Evolutionary conservation across 2,888 invertebrate species (phyloP).

Genomic region (Ophion slaviceki): DNA sequence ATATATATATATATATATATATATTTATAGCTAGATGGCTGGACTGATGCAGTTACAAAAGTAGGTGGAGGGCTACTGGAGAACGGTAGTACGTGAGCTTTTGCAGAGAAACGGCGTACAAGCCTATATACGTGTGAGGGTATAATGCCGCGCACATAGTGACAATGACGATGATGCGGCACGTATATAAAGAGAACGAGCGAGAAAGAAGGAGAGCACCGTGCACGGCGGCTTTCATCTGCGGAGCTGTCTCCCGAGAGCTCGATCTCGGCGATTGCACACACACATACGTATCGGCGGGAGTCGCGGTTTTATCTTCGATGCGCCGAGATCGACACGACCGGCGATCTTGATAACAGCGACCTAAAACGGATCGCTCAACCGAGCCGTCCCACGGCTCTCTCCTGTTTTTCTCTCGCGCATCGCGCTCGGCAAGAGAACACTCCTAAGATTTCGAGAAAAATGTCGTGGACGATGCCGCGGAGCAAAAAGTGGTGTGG

Average conservation of each 20-base stretch:
- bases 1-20: not conserved
- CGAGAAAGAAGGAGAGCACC: conserved; percentile 52
- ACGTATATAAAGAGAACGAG: conserved; percentile 43
- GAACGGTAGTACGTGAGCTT: conserved; percentile 55
- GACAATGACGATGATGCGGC: conserved; percentile 59
- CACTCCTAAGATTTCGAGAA: conserved; percentile 6
- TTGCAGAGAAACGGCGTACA: conserved; percentile 33
- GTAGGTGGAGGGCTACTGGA: conserved; percentile 38
- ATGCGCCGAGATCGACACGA: conserved; percentile 62
- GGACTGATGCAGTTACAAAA: conserved; percentile 40
- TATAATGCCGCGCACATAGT: conserved; percentile 7
- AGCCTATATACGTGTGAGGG: conserved; percentile 5
- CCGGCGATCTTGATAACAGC: conserved; percentile 64
- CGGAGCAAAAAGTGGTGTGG: not conserved
- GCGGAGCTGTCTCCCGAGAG: conserved; percentile 61
- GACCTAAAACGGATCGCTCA: conserved; percentile 58
- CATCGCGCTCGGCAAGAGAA: not conserved
- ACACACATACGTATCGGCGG: conserved; percentile 23
- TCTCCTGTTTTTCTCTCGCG: conserved; percentile 16
- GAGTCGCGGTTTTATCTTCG: conserved; percentile 60
- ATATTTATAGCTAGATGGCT: not conserved
- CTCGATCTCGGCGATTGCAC: conserved; percentile 56
- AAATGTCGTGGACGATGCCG: not conserved
- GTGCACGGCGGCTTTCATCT: conserved; percentile 64
- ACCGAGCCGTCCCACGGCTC: conserved; percentile 7